Percentiles rank a stretch among this genome's conserved stretches.
Conservation (phyloP, 2,888 invertebrate species). For the Ormyrus pomaceus region DNA sequence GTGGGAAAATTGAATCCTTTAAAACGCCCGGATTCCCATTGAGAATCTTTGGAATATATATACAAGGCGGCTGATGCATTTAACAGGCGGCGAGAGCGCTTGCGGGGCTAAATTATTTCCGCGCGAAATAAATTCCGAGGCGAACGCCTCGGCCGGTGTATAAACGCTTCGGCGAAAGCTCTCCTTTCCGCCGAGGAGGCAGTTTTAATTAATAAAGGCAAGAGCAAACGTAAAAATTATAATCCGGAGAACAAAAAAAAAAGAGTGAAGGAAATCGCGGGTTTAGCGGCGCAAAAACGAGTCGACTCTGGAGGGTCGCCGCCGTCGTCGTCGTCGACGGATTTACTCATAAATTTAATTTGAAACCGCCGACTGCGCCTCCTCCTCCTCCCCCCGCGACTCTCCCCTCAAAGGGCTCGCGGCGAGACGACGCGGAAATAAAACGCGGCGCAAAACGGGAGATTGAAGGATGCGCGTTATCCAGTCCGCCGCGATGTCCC, state of each 20-base stretch:
- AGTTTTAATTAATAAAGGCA: slow-evolving; percentile 20
- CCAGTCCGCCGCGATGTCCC: neutral
- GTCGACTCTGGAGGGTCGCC: too few species aligned
- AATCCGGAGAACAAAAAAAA: too few species aligned
- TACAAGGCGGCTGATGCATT: too few species aligned
- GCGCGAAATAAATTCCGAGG: neutral
- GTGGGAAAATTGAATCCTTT: too few species aligned
- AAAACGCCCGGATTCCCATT: too few species aligned
- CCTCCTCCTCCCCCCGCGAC: neutral
- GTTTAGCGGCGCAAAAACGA: too few species aligned
- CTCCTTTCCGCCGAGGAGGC: neutral
- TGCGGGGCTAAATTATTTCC: neutral
- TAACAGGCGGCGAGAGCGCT: too few species aligned
- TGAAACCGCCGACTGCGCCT: slow-evolving; percentile 1
- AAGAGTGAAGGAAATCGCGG: too few species aligned
- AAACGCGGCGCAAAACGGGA: neutral
- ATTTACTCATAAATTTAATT: slow-evolving; percentile 26
- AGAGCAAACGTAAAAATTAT: neutral
- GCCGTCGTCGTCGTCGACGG: neutral
- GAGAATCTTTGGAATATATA: too few species aligned
- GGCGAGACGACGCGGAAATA: slow-evolving; percentile 6
- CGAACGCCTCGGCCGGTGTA: too few species aligned
- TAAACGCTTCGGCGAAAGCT: too few species aligned
- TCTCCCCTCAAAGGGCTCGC: too few species aligned
- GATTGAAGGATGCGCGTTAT: neutral